A percentile compares a stretch with the other conserved stretches of the same genome.
Conservation (phyloP, 2,797 vertebrate species). For the Balearica regulorum region DNA sequence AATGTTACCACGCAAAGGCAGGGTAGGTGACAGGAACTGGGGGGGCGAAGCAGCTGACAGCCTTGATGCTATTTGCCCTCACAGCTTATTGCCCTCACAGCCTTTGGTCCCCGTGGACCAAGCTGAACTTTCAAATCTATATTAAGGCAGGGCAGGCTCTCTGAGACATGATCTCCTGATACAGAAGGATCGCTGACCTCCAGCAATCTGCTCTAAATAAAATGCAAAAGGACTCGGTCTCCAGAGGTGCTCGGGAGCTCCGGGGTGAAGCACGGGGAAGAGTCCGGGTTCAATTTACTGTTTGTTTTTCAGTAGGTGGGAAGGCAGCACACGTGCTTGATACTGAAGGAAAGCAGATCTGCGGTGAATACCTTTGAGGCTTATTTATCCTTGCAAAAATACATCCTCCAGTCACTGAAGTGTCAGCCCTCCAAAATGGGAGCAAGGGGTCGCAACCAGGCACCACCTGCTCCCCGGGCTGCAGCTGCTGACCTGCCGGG, state of each 20-base stretch:
- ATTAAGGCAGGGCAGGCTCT: background rate
- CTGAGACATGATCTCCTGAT: background rate
- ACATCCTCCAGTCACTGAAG: background rate
- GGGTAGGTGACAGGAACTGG: background rate
- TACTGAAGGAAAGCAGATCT: background rate
- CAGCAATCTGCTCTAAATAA: background rate
- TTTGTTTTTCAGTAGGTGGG: background rate
- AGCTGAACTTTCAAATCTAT: conserved; percentile 42
- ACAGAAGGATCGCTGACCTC: background rate
- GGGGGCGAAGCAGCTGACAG: background rate
- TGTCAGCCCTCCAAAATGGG: background rate
- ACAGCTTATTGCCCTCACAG: background rate
- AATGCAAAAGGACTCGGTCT: background rate
- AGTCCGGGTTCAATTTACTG: background rate
- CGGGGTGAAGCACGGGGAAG: background rate
- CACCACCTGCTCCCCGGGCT: background rate
- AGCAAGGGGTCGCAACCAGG: background rate
- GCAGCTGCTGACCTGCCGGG: background rate
- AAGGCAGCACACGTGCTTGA: background rate
- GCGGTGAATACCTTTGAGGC: background rate
- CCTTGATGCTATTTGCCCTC: background rate
- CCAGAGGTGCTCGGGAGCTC: background rate
- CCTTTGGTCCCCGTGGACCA: background rate
- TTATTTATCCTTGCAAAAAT: background rate
- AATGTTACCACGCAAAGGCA: background rate